Base-by-base conservation (phyloP, 2,888 invertebrate genomes). In the Drosophila paracracens region DNA sequence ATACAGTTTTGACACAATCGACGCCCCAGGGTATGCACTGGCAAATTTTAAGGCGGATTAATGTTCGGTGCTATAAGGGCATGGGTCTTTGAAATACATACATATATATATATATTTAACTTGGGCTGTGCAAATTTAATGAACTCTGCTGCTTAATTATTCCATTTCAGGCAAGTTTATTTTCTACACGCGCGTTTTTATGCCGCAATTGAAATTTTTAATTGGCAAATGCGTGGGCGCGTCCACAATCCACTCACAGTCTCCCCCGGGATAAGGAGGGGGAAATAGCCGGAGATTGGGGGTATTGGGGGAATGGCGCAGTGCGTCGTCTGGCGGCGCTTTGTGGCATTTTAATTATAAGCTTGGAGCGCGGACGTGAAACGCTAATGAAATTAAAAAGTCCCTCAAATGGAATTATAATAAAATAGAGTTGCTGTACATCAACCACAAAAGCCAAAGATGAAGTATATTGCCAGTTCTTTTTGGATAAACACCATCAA, bases 131-230 rank as follows among this genome's bases (percentile, higher is more conserved):
- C 68, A 81, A 88, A 83, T 86, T 90, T 83, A 86, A 85, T 85
- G 85, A 85, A 90, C 83, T 74, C 81, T 58, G 75, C 85, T 85
- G 83, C 75, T 85, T 85, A 85, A 85, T 85, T 85, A 85, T 85
- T 85, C 85, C 87, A 90, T 85, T 90, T 85, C 75, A 79, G 90
- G 76, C 84, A 88, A 80, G 88, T 85, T 85, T 88, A 85, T 85
- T 81, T 90, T 86, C 87, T 90, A 89, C 90, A 90, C 85, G 89
- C 90, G 90, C 87, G 78, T 85, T 85, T 85, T 85, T 89, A 85
- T 85, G 85, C 90, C 87, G 83, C 85, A 90, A 85, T 85, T 90
- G 90, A 85, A 85, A 88, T 88, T 90, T 85, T 90, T 90, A 85
- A 90, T 90, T 89, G 85, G 89, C 89, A 85, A 85, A 85, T 85